These are phyloP conservation scores for Caerostris extrusa DNA, from an alignment of 1,140 invertebrate species.

Conservation along the genomic window DNA sequence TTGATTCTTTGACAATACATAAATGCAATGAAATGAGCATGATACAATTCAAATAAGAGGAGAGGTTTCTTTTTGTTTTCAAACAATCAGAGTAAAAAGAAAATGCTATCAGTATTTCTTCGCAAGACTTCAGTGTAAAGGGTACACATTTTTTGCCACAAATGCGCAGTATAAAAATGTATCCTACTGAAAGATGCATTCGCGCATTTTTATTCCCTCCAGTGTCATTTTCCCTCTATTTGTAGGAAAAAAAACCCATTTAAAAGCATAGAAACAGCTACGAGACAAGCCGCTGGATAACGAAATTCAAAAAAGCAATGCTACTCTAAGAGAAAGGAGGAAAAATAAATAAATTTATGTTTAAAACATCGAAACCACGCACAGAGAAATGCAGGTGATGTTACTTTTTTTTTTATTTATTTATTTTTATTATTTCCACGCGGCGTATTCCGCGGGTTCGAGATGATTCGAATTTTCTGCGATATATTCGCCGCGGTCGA, in stretches of 20 bases:
- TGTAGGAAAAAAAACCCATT: neutral
- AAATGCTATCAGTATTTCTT: too few relatives aligned
- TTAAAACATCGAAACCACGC: conserved; percentile 35
- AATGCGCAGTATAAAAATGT: conserved; percentile 15
- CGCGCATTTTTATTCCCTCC: conserved; percentile 10
- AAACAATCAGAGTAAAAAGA: too few relatives aligned
- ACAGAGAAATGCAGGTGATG: neutral
- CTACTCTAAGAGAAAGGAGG: neutral
- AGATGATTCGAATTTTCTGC: conserved; percentile 36
- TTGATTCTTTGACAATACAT: too few relatives aligned
- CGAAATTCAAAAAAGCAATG: conserved; percentile 60
- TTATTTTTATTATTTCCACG: conserved; percentile 2
- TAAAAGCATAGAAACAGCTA: neutral
- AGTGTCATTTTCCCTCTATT: neutral
- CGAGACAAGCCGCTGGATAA: conserved; percentile 18
- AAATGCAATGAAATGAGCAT: too few relatives aligned
- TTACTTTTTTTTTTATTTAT: neutral
- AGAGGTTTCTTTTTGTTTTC: too few relatives aligned
- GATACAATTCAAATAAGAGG: too few relatives aligned
- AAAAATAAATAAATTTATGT: conserved; percentile 55
- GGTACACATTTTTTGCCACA: neutral
- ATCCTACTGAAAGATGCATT: conserved; percentile 53
- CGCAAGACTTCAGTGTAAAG: too few relatives aligned
- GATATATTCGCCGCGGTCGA: conserved; percentile 3
- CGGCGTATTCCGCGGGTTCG: neutral